These are phyloP conservation scores for Spodoptera picta DNA, from an alignment of 2,888 invertebrate species.

Conservation along the genomic window DNA sequence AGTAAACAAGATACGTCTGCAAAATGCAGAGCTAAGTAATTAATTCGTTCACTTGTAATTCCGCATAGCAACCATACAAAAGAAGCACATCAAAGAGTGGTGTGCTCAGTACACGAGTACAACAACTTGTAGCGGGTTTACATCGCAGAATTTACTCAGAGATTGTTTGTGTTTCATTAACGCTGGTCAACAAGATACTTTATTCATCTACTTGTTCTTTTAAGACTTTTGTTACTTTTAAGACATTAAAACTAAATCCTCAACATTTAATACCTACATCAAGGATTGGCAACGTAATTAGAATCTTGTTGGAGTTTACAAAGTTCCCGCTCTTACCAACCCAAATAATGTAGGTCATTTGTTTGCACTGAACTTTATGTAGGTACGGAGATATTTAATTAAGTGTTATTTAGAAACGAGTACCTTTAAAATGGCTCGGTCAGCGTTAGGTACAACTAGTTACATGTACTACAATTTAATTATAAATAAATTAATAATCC, in stretches of 20 bases:
- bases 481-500: conserved; percentile 30
- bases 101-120: conserved; percentile 38
- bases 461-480: not conserved
- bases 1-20: conserved; percentile 2
- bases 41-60: conserved; percentile 45
- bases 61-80: conserved; percentile 40
- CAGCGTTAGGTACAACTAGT: conserved; percentile 1
- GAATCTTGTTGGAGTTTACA: conserved; percentile 31
- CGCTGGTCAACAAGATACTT: conserved; percentile 78
- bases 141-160: conserved; percentile 71
- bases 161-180: conserved; percentile 83
- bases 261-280: conserved; percentile 43
- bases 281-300: conserved; percentile 42
- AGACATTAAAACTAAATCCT: conserved; percentile 53
- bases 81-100: conserved; percentile 47
- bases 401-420: conserved; percentile 29
- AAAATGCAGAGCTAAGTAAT: conserved; percentile 41
- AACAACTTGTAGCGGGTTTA: conserved; percentile 66
- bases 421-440: conserved; percentile 7
- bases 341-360: conserved; percentile 46
- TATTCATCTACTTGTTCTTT: conserved; percentile 73
- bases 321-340: conserved; percentile 32
- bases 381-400: conserved; percentile 33
- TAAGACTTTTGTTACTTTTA: conserved; percentile 64
- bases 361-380: conserved; percentile 39